A percentile compares a stretch with the other conserved stretches of the same genome.
These are phyloP conservation scores for Pyrgilauda ruficollis DNA, from an alignment of 2,113 vertebrate species.

Conservation along the genomic window DNA sequence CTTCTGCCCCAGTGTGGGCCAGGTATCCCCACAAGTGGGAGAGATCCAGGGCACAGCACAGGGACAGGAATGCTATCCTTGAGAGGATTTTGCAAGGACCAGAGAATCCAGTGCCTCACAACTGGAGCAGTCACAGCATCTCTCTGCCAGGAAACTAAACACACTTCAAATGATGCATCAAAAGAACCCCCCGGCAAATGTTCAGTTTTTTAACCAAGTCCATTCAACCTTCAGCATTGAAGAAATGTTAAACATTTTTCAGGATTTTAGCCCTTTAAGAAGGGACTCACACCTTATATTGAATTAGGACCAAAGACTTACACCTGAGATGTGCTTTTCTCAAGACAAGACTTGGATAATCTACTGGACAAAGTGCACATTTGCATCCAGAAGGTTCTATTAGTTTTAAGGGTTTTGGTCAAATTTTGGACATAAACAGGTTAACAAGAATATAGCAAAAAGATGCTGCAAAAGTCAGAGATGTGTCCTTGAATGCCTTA, in stretches of 20 bases:
- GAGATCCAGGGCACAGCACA: background rate
- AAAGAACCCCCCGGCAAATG: background rate
- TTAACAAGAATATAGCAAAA: background rate
- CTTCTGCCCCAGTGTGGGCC: fast-evolving
- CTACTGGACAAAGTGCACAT: background rate
- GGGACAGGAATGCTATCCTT: background rate
- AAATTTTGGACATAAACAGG: background rate
- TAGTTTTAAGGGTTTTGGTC: background rate
- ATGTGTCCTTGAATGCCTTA: background rate
- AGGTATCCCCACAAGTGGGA: background rate
- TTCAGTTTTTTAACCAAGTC: background rate
- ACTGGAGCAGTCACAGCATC: background rate
- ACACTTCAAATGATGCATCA: background rate
- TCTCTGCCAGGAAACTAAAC: background rate
- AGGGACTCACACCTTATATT: background rate
- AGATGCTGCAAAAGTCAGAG: background rate
- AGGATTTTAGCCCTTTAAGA: background rate
- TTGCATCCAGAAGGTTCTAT: background rate
- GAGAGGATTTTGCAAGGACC: background rate
- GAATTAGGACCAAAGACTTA: background rate
- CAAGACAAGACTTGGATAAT: background rate
- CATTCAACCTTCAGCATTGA: background rate
- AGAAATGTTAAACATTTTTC: background rate
- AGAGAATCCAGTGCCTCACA: background rate
- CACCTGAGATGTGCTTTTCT: background rate